These are phyloP conservation scores for Cricetomys ansorgei DNA, from an alignment of 2,113 vertebrate genomes.

Conservation along the genomic window DNA sequence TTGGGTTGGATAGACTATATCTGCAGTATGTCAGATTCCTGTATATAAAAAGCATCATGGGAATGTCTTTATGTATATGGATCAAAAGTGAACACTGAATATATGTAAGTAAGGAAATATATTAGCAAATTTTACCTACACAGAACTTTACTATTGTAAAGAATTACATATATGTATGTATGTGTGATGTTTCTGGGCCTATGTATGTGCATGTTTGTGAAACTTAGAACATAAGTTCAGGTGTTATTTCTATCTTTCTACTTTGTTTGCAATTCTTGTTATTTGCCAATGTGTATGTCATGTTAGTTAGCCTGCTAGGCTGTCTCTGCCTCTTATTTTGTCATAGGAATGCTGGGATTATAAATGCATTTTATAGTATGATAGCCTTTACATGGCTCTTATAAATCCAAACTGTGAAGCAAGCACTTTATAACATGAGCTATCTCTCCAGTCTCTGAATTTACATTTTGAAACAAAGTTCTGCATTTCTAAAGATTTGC, in stretches of 20 bases:
- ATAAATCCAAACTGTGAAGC: background rate
- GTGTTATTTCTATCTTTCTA: background rate
- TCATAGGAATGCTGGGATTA: too few species aligned
- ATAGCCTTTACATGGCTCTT: background rate
- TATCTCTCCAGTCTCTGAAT: background rate
- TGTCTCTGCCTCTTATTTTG: background rate
- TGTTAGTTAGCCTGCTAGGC: too few species aligned
- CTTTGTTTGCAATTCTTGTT: background rate
- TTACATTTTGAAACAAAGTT: conserved; percentile 9
- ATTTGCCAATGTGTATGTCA: background rate
- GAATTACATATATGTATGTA: background rate
- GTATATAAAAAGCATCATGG: background rate
- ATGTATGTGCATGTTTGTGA: background rate
- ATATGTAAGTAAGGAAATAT: background rate
- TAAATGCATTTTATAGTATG: too few species aligned
- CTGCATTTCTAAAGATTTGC: background rate
- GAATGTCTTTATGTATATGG: background rate
- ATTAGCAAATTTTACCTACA: background rate
- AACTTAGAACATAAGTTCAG: background rate
- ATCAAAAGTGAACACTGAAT: background rate
- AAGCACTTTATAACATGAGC: background rate
- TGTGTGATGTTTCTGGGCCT: background rate
- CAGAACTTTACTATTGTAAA: conserved; percentile 11
- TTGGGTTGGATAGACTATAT: background rate
- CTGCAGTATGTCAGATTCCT: background rate